These are phyloP conservation scores for Cephalotes varians DNA, from an alignment of 2,888 invertebrate species.

Conservation along the genomic window DNA sequence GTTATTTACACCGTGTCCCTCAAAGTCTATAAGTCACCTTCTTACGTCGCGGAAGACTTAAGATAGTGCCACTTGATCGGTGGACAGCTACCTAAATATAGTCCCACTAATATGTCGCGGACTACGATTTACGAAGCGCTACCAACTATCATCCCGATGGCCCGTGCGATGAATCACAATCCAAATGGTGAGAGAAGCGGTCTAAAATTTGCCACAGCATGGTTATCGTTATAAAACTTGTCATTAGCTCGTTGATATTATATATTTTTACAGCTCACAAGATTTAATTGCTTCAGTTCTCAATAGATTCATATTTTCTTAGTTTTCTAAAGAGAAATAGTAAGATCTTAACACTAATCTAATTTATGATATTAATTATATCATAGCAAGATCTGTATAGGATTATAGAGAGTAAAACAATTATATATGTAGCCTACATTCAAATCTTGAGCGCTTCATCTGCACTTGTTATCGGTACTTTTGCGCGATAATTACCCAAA, in stretches of 20 bases:
- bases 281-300: background rate
- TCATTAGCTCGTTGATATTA: background rate
- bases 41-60: constrained; percentile 31
- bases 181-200: constrained; percentile 12
- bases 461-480: background rate
- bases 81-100: constrained; percentile 65
- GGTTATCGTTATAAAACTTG: background rate
- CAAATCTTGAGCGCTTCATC: background rate
- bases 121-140: constrained; percentile 58
- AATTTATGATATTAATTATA: constrained; percentile 4
- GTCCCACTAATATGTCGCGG: constrained; percentile 48
- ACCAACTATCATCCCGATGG: constrained; percentile 35
- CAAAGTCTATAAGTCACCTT: constrained; percentile 46
- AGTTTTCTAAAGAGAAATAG: background rate
- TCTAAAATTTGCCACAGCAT: background rate
- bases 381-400: background rate
- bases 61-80: constrained; percentile 51
- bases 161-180: constrained; percentile 51
- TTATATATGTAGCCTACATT: background rate
- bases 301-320: background rate
- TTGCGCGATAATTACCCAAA: background rate
- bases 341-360: background rate
- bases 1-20: constrained; percentile 41
- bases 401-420: background rate
- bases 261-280: background rate